Evolutionary conservation across 2,888 invertebrate genomes (phyloP), one percentile per base, ranked within the genome.

Genomic region (Muscina levida): DNA sequence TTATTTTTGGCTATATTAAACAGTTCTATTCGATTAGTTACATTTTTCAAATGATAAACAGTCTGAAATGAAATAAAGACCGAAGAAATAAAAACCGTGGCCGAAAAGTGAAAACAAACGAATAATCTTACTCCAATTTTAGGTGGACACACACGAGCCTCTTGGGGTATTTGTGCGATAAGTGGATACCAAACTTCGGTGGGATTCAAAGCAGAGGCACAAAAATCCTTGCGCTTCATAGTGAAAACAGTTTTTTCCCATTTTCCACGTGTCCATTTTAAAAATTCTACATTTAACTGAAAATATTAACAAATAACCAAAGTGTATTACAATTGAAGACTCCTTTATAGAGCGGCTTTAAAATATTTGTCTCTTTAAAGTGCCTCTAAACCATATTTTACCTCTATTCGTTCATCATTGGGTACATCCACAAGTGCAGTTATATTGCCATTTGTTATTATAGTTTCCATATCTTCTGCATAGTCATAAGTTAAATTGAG

Each of bases 131-230:
- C 84, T 19, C 78, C 82, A 57, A 62, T 48, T 19, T 56, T 44
- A 0, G 83, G 83, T 24, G 84, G 84, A 68, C 84, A 84, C 3
- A 57, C 31, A 2, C 77, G 77, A 22, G 83, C 66, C 31, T 82
- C 65, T 48, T 72, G 39, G 1, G 81, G 66, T 22, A 84, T 39
- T 22, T 56, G 73, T 0, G 1, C 19, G 3, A 83, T 24, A 6
- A 78, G 1, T 0, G 65, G 39, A 66, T 59, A 62, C 84, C 84
- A 84, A 19, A 75, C 6, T 31, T 84, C 84, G 0, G n/a, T n/a
- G 0, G 79, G 77, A 68, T 75, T 62, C 62, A 78, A 53, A 13
- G 73, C 24, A 10, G 70, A 39, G 11, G 26, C 56, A 65, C 84
- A 84, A 2, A 82, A 67, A 65, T 84, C 78, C 6, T 57, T 2